Base-by-base conservation (phyloP, 2,797 vertebrate genomes). In the Sebastes steindachneri region DNA sequence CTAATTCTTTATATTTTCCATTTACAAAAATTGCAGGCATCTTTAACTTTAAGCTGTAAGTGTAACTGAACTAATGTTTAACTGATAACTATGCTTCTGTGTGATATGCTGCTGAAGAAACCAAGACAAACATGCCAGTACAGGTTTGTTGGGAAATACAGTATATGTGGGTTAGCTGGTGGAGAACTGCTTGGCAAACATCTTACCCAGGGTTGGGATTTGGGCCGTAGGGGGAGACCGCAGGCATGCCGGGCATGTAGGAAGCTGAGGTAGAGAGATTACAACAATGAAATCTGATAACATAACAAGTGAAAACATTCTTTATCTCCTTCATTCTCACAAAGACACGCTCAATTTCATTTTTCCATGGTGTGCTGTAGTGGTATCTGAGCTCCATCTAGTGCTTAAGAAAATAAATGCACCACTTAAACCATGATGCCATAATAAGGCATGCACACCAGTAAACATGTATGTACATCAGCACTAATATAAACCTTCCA, bases 181-280 rank as follows among this genome's bases (percentile, higher is more conserved):
- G 26, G 28, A 73, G 5, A 66, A 41, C 11, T 7, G 45, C 48
- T 65, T 63, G 7, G 26, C 35, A 79, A 83, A 90, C 53, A 80
- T 71, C 84, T 95, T 96, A 99, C 98, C 98, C 97, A 3, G 97
- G 95, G 88, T 96, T 99, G 29, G 97, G 92, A 89, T 95, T 96
- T n/a, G 97, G 85, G n/a, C 97, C 96, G 23, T 97, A 99, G 3
- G 97, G 75, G 84, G 97, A 95, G 71, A 97, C 97, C 28, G 96
- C 94, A 62, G 97, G 96, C 96, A 99, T 97, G 80, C 96, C 96
- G 2, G 98, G 97, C 96, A 99, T 97, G 82, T 99, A 99, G 51
- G 98, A 98, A 94, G 97, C 99, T 99, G 87, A 68, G 41, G 62
- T 26, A 93, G 80, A 88, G 7, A 81, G 37, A 85, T 9, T 10